Evolutionary conservation across 2,797 vertebrate genomes (phyloP).

Genomic region (Pangasius sanitwongsei): DNA sequence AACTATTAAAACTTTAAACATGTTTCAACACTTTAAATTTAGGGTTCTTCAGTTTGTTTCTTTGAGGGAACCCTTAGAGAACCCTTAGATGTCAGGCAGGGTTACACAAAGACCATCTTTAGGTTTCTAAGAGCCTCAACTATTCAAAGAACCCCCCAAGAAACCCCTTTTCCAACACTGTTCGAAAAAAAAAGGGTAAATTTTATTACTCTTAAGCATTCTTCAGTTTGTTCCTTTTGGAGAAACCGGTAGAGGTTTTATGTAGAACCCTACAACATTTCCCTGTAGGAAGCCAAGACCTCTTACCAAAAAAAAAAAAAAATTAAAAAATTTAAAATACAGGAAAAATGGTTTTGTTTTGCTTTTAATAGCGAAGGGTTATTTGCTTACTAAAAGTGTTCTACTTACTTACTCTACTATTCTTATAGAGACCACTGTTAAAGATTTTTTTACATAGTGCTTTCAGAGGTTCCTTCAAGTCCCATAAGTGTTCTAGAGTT

Average conservation of each 20-base stretch:
- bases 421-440: not conserved
- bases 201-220: not conserved
- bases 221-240: not conserved
- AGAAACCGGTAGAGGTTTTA: not conserved
- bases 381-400: not conserved
- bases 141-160: not conserved
- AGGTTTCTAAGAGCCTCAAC: not conserved
- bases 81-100: not conserved
- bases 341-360: not conserved
- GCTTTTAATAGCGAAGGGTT: not conserved
- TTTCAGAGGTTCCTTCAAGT: not conserved
- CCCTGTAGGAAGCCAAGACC: not conserved
- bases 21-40: too few species aligned
- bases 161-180: not conserved
- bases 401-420: not conserved
- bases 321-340: not conserved
- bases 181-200: not conserved
- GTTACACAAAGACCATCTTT: not conserved
- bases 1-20: not conserved
- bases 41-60: not conserved
- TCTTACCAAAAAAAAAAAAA: not conserved
- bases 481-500: not conserved
- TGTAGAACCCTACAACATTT: not conserved
- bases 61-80: not conserved
- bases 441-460: not conserved